phyloP scores from a whole-genome alignment of 2,113 vertebrate genomes.

The Choloepus hoffmanni region DNA sequence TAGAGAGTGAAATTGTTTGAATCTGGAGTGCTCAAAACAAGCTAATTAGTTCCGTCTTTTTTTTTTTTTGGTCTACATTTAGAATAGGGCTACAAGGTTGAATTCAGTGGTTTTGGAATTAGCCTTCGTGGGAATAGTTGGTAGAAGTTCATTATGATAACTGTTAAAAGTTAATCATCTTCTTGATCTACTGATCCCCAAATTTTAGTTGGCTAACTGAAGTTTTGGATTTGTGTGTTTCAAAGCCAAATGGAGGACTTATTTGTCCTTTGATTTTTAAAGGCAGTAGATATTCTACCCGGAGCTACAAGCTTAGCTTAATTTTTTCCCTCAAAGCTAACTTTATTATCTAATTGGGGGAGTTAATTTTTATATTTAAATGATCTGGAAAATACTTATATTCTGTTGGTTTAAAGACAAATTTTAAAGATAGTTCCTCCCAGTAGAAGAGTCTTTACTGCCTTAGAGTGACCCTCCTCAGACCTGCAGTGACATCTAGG shows the following conservation, averaged over 20 bases:
- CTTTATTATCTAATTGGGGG: background rate
- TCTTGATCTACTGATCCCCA: background rate
- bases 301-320: background rate
- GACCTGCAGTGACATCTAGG: background rate
- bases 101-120: constrained; percentile 16
- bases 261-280: constrained; percentile 55
- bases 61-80: background rate
- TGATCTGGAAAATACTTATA: constrained; percentile 34
- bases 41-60: background rate
- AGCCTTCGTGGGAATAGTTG: constrained; percentile 10
- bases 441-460: background rate
- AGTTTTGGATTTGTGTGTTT: constrained; percentile 27
- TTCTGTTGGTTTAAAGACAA: constrained; percentile 30
- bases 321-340: constrained; percentile 44
- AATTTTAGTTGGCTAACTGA: constrained; percentile 21
- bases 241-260: constrained; percentile 23
- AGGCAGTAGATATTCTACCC: background rate
- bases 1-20: background rate
- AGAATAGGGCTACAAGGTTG: background rate
- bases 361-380: constrained; percentile 52
- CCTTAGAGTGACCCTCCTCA: background rate
- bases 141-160: background rate
- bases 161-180: constrained; percentile 7
- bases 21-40: background rate
- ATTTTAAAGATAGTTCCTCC: background rate